Conservation (phyloP, 1,140 invertebrate genomes). For the Augochlora pura region DNA sequence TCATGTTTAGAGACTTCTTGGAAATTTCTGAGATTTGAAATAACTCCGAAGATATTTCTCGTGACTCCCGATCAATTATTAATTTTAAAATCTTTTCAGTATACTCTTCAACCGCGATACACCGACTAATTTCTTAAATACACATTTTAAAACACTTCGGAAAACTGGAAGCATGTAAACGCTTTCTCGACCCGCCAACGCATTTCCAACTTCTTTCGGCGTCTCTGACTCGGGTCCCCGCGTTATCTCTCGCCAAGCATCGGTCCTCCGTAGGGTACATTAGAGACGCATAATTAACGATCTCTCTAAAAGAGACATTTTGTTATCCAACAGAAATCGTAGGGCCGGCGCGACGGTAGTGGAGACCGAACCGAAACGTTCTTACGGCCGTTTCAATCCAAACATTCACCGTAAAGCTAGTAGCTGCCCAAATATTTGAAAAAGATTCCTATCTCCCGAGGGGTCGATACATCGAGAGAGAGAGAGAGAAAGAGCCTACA, state of each 20-base stretch:
- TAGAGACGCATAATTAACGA: neutral
- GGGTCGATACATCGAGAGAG: constrained; percentile 22
- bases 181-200: neutral
- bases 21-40: no score
- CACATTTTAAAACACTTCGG: no score
- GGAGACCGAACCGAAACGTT: neutral
- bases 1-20: no score
- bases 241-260: neutral
- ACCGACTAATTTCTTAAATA: no score
- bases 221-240: neutral
- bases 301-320: neutral
- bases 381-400: neutral
- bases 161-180: no score
- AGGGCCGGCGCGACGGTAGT: neutral
- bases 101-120: no score
- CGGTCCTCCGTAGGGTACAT: neutral
- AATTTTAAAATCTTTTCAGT: no score
- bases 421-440: constrained; percentile 50
- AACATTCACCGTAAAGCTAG: constrained; percentile 7
- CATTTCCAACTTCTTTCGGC: neutral
- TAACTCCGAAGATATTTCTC: no score
- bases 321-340: constrained; percentile 9
- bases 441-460: constrained; percentile 34
- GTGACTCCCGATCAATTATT: no score
- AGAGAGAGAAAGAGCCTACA: no score